Evolutionary conservation across 2,797 vertebrate species (phyloP).

Genomic region (Mormyrops attenuatus): DNA sequence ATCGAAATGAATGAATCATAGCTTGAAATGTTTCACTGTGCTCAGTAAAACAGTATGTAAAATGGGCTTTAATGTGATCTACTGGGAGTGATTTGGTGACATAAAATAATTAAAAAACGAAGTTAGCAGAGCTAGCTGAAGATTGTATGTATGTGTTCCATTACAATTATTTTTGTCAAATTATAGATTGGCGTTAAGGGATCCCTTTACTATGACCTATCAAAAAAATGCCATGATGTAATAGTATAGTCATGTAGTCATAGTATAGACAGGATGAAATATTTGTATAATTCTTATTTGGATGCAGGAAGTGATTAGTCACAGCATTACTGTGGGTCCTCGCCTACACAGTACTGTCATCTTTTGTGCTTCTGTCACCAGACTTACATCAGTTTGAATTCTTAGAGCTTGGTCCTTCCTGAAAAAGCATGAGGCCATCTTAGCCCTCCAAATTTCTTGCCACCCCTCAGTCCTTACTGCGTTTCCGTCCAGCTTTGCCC

Average conservation of each 20-base stretch:
- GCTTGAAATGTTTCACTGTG: not conserved
- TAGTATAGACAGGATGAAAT: not conserved
- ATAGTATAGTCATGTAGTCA: not conserved
- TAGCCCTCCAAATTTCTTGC: not conserved
- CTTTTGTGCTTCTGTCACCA: not conserved
- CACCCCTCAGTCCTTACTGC: not conserved
- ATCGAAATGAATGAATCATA: not conserved
- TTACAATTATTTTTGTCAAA: not conserved
- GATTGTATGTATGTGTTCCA: not conserved
- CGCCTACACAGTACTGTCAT: not conserved
- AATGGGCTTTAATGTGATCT: not conserved
- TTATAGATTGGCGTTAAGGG: not conserved
- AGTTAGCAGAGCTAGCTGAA: not conserved
- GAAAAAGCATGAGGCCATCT: not conserved
- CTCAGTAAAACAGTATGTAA: not conserved
- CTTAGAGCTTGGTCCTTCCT: not conserved
- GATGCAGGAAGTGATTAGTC: not conserved
- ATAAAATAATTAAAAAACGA: not conserved
- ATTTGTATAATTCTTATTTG: not conserved
- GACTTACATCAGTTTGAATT: constrained; percentile 3
- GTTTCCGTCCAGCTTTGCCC: not conserved
- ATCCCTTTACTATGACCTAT: not conserved
- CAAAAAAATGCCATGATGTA: not conserved
- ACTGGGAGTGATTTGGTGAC: not conserved
- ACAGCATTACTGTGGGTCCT: not conserved